These are phyloP conservation scores for Nyctibius bracteatus DNA, from an alignment of 2,113 vertebrate species.

Conservation along the genomic window DNA sequence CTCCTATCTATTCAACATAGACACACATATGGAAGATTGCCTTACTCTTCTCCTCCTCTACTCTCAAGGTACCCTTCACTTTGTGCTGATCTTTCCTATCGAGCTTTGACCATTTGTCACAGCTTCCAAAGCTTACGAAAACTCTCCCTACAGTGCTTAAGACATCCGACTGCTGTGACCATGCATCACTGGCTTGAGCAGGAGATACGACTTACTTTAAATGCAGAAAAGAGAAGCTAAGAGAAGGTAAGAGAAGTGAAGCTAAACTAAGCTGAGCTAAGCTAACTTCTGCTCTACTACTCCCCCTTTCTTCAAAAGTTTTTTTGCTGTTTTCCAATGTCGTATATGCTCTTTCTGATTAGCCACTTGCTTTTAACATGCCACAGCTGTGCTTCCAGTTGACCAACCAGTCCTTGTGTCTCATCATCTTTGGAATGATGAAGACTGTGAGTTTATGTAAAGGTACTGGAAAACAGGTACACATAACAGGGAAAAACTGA, in stretches of 20 bases:
- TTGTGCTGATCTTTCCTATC: not conserved
- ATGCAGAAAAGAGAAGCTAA: not conserved
- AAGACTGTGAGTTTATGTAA: not conserved
- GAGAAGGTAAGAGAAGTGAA: not conserved
- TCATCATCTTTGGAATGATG: not conserved
- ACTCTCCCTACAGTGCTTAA: not conserved
- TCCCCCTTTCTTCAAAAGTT: not conserved
- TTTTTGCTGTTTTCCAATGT: not conserved
- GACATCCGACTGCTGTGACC: not conserved
- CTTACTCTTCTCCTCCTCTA: not conserved
- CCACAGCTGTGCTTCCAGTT: not conserved
- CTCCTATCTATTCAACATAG: not conserved
- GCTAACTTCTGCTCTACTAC: not conserved
- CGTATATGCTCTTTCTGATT: not conserved
- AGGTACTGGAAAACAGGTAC: not conserved
- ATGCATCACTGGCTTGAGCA: not conserved
- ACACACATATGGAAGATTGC: not conserved
- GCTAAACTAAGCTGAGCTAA: not conserved
- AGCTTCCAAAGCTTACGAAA: not conserved
- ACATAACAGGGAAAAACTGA: not conserved
- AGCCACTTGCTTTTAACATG: not conserved
- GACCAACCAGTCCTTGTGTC: fast-evolving
- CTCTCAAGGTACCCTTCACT: fast-evolving
- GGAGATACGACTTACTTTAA: not conserved
- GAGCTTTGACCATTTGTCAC: not conserved